A percentile compares a stretch with the other conserved stretches of the same genome.
phyloP scores from a whole-genome alignment of 2,797 vertebrate species.

The Balearica regulorum region DNA sequence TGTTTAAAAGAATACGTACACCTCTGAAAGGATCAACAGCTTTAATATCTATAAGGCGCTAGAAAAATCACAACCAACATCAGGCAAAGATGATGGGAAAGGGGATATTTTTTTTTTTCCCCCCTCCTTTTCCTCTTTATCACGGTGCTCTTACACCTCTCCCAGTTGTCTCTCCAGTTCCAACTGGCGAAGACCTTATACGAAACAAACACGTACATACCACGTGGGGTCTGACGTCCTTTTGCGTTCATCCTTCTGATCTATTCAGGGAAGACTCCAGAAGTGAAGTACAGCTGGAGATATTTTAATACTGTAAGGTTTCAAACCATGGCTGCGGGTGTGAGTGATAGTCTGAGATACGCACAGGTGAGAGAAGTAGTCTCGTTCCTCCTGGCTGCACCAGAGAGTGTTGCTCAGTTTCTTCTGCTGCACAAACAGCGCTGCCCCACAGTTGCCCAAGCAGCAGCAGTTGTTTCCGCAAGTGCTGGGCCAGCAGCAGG shows the following conservation, averaged over 20 bases:
- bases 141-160: slow-evolving; percentile 7
- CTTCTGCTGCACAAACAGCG: background rate
- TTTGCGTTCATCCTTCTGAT: background rate
- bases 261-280: slow-evolving; percentile 39
- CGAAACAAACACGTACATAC: background rate
- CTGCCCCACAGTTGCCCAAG: background rate
- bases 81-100: background rate
- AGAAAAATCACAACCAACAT: slow-evolving; percentile 30
- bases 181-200: background rate
- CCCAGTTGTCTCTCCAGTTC: background rate
- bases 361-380: background rate
- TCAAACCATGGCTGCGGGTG: background rate
- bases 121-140: background rate
- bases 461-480: background rate
- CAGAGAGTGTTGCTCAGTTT: background rate
- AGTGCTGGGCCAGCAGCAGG: background rate
- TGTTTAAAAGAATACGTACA: slow-evolving; percentile 48
- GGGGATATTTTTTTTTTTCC: background rate
- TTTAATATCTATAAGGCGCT: slow-evolving; percentile 62
- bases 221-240: background rate
- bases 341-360: background rate
- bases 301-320: background rate
- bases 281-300: slow-evolving; percentile 3
- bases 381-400: background rate
- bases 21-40: slow-evolving; percentile 73